Base-by-base conservation (phyloP, 1,140 invertebrate species). In the Calephelis virginiensis region DNA sequence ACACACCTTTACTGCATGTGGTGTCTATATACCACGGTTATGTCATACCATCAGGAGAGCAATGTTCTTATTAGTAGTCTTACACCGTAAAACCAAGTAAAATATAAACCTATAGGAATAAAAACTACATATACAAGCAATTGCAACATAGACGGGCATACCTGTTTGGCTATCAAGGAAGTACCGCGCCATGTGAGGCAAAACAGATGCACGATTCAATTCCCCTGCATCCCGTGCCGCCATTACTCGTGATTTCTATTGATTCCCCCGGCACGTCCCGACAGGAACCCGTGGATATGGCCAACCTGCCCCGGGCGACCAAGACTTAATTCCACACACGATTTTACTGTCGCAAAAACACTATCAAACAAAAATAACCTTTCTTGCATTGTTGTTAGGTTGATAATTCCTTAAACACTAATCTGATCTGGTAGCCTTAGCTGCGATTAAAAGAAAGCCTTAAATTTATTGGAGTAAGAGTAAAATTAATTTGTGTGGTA, bases 221-320 rank as follows among this genome's bases (percentile, higher is more conserved):
- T 56, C 14, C 10, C 49, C 8, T 13, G 49, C 13, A 50, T 50
- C 50, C 50, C 8, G 53, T 56, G 40, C 40, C 28, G 53, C 53
- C 53, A 28, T 37, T 38, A 56, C 28, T 28, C 28, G 53, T 37
- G 53, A 56, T 56, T 37, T 37, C 17, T 7, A 37, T 56, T 56
- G 17, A 56, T 56, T 56, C 53, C 53, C 53, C 12, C 17, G 28
- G 50, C 50, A 56, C 50, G 12, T 28, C 50, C 50, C 28, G 50
- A 37, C 50, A 56, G 50, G 50, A 56, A 56, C 17, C 50, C 10
- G 50, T 37, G 50, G 50, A 56, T 56, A 56, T 56, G 50, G 17
- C 14, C 14, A 56, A 28, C 14, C 50, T 10, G 50, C 50, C 50
- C 17, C 50, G 50, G 50, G 50, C 50, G 17, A 12, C 50, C 17